Evolutionary conservation across 2,888 invertebrate species (phyloP).

Genomic region (Papilio gigon): DNA sequence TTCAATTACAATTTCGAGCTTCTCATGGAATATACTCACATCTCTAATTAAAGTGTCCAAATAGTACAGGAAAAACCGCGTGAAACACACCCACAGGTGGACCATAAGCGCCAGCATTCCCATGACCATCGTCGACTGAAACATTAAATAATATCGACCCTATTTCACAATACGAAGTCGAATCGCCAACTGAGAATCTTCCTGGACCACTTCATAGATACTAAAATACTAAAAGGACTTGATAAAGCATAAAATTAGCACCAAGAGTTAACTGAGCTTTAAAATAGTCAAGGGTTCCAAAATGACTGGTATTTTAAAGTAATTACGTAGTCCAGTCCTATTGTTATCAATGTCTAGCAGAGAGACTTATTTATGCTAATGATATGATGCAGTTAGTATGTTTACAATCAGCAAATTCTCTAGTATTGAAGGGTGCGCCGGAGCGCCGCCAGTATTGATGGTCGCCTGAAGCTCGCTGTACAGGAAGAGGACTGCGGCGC

Average conservation of each 20-base stretch:
- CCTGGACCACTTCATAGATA: neutral
- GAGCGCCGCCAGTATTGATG: slow-evolving; percentile 63
- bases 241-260: neutral
- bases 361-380: neutral
- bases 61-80: slow-evolving; percentile 78
- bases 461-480: slow-evolving; percentile 73
- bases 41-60: slow-evolving; percentile 75
- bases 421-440: slow-evolving; percentile 58
- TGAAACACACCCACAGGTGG: slow-evolving; percentile 77
- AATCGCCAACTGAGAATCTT: neutral
- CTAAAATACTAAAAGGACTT: neutral
- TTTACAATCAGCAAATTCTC: slow-evolving; percentile 72
- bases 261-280: neutral
- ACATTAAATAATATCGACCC: neutral
- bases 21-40: slow-evolving; percentile 58
- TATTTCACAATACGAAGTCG: too few species aligned
- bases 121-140: slow-evolving; percentile 72
- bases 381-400: neutral
- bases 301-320: too few species aligned
- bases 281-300: too few species aligned
- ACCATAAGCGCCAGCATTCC: slow-evolving; percentile 77
- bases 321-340: too few species aligned
- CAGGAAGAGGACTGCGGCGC: slow-evolving; percentile 76
- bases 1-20: neutral
- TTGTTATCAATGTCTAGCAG: too few species aligned